Percentiles rank a stretch among this genome's conserved stretches.
These are phyloP conservation scores for Eristalis tenax DNA, from an alignment of 2,888 invertebrate species.

Conservation along the genomic window DNA sequence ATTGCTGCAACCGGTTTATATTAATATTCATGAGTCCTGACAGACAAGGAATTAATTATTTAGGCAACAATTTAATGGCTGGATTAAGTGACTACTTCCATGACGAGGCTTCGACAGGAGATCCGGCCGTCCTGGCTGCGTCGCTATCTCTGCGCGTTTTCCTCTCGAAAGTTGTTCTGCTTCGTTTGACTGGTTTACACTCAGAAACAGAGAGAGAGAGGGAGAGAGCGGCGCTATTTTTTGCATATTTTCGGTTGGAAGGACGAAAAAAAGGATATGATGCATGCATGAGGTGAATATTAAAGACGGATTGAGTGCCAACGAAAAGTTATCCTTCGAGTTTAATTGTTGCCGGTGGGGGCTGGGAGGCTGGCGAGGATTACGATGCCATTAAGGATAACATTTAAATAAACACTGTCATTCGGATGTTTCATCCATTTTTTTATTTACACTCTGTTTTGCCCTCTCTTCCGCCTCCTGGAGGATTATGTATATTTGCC, in stretches of 20 bases:
- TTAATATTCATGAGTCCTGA: constrained; percentile 57
- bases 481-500: not conserved
- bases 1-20: constrained; percentile 23
- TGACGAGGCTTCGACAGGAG: constrained; percentile 4
- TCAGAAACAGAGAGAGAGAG: not conserved
- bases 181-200: not conserved
- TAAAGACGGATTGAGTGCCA: constrained; percentile 23
- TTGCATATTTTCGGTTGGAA: not conserved
- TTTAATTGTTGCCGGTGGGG: not conserved
- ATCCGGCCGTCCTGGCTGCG: not conserved
- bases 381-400: constrained; percentile 27
- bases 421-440: not conserved
- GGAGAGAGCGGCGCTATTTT: not conserved
- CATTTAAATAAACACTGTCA: constrained; percentile 1
- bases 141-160: not conserved
- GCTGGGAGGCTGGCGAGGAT: not conserved
- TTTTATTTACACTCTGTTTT: not conserved
- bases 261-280: not conserved
- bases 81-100: constrained; percentile 44
- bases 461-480: not conserved
- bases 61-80: constrained; percentile 53
- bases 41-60: constrained; percentile 57
- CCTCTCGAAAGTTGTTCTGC: not conserved
- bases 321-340: not conserved
- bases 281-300: constrained; percentile 37